A percentile compares a stretch with the other conserved stretches of the same genome.
Evolutionary conservation across 1,140 invertebrate genomes (phyloP).

Genomic region (Calephelis nemesis): DNA sequence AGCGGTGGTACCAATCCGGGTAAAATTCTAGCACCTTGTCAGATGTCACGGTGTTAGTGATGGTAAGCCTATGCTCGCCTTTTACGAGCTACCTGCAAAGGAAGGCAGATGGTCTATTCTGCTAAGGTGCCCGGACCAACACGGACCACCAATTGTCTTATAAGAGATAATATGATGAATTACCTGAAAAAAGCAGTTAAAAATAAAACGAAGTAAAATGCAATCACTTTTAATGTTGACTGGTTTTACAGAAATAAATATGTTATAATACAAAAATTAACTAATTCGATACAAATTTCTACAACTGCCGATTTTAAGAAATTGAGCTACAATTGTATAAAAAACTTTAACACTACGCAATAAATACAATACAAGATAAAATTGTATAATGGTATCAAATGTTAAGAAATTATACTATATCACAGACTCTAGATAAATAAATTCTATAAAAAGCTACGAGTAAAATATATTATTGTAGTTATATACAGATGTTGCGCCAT

Average conservation of each 20-base stretch:
- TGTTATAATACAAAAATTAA: conserved; percentile 23
- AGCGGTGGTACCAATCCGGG: no score
- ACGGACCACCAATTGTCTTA: no score
- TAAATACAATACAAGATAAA: conserved; percentile 68
- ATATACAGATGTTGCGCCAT: background rate
- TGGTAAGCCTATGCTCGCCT: no score
- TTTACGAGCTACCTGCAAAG: no score
- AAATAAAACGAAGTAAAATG: no score
- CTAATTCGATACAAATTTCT: conserved; percentile 59
- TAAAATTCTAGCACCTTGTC: no score
- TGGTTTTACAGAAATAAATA: conserved; percentile 36
- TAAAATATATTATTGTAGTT: conserved; percentile 2
- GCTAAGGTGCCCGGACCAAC: no score
- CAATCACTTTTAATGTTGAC: conserved; percentile 35
- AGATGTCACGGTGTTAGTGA: no score
- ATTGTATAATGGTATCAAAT: conserved; percentile 77
- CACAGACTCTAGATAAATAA: conserved; percentile 75
- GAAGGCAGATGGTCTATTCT: no score
- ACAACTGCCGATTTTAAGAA: conserved; percentile 41
- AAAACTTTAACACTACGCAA: conserved; percentile 52
- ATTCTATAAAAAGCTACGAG: conserved; percentile 42
- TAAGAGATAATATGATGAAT: no score
- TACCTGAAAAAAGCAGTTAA: no score
- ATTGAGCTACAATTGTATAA: conserved; percentile 27
- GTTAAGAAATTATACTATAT: conserved; percentile 76